Evolutionary conservation across 2,113 vertebrate species (phyloP).

Genomic region (Trogon melanurus): DNA sequence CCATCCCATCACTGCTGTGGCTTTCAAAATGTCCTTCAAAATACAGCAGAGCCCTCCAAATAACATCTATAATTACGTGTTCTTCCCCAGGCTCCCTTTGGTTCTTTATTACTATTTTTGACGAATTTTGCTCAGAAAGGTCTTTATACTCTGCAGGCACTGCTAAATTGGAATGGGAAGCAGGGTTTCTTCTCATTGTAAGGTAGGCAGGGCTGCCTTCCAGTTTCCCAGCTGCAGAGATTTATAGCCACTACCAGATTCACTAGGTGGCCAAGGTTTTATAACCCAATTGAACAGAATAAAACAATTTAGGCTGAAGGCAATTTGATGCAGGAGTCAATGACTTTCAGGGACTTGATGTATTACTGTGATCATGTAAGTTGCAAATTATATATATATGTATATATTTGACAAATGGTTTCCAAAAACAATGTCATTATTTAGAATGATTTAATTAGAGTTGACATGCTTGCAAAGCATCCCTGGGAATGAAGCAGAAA

Average conservation of each 20-base stretch:
- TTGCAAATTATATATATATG: not conserved
- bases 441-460: constrained; percentile 50
- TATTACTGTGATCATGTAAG: not conserved
- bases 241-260: constrained; percentile 63
- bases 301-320: constrained; percentile 53
- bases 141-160: constrained; percentile 50
- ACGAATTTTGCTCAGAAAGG: constrained; percentile 49
- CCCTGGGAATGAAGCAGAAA: constrained; percentile 35
- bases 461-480: constrained; percentile 37
- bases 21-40: constrained; percentile 29
- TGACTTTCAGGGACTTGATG: constrained; percentile 39
- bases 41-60: not conserved
- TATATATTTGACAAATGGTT: constrained; percentile 8
- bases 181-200: constrained; percentile 61
- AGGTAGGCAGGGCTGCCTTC: constrained; percentile 65
- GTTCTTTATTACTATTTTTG: constrained; percentile 53
- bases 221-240: constrained; percentile 68
- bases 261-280: constrained; percentile 66
- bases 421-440: constrained; percentile 32
- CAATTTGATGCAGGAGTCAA: constrained; percentile 36
- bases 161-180: constrained; percentile 57
- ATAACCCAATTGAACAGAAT: constrained; percentile 55
- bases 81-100: not conserved
- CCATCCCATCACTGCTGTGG: not conserved
- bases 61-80: not conserved